Percentiles rank a stretch among this genome's conserved stretches.
Conservation (phyloP, 2,113 vertebrate species). For the Atrichornis clamosus region DNA sequence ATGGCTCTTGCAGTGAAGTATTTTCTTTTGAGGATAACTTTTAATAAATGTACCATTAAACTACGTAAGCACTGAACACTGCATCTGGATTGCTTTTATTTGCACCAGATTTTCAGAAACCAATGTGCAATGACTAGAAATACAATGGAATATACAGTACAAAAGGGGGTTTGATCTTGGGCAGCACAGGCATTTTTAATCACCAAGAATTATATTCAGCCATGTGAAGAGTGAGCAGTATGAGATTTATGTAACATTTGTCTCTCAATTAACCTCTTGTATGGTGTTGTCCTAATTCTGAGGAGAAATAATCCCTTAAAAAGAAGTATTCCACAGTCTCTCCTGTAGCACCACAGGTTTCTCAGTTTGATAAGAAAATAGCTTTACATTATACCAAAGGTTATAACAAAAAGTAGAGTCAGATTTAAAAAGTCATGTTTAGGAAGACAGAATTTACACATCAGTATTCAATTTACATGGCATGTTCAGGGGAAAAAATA, state of each 20-base stretch:
- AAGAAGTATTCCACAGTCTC: background rate
- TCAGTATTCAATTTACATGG: conserved; percentile 60
- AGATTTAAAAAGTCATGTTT: background rate
- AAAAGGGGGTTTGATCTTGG: background rate
- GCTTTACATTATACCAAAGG: background rate
- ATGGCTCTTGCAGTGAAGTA: background rate
- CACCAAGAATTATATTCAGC: background rate
- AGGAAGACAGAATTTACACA: conserved; percentile 44
- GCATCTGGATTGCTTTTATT: background rate
- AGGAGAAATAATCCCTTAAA: background rate
- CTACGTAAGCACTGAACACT: background rate
- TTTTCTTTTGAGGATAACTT: conserved; percentile 5
- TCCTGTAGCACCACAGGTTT: background rate
- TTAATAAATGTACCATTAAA: background rate
- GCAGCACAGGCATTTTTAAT: conserved; percentile 4
- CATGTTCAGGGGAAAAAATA: conserved; percentile 53
- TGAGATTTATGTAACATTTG: background rate
- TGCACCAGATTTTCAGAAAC: conserved; percentile 6
- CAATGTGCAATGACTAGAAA: background rate
- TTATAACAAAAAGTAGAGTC: background rate
- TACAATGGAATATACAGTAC: background rate
- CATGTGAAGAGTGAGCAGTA: background rate
- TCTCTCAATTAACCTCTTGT: background rate
- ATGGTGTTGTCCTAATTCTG: background rate
- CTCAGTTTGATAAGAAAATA: background rate